Base-by-base conservation (phyloP, 1,140 invertebrate genomes). In the Aphaenogaster rudis region DNA sequence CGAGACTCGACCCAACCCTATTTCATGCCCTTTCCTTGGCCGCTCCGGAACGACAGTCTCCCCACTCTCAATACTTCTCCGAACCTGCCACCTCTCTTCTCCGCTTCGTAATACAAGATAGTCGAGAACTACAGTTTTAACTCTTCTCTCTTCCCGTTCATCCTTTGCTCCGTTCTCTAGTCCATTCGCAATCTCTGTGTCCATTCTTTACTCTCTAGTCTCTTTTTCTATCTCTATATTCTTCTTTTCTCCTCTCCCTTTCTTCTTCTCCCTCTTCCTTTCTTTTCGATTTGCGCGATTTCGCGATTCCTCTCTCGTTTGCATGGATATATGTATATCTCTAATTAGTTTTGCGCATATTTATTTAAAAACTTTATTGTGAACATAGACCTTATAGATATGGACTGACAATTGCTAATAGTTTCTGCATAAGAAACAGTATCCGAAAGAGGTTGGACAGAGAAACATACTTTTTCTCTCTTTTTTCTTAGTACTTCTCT, bases 281-380 rank as follows among this genome's bases (percentile, higher is more conserved):
- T 15, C 4, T 69, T 52, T 17, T 64, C 21, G 3, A 21, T 67
- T 71, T 67, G 4, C 15, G 36, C 54, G 54, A 72, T 88, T 61
- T 50, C 17, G 57, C n/a, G n/a, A 39, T 64, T 52, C 54, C 61
- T 77, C 85, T 90, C 86, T 88, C 86, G 69, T 81, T 89, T 88
- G n/a, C 78, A 45, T 79, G 89, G 90, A 89, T 91, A 21, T 21
- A 45, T 1, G 6, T 66, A 90, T 91, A 88, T 93, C 93, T 92
- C 92, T 94, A 94, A 94, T 94, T 94, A 94, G 92, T 92, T 92
- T 86, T 86, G 79, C 84, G 90, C 85, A 82, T 90, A 87, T 93
- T 92, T 92, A 93, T 92, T 92, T 85, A 79, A 86, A 69, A 87
- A 86, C 63, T 86, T 21, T 28, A 52, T 21, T n/a, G 21, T n/a